phyloP scores from a whole-genome alignment of 2,113 vertebrate genomes.

The Ammodytes marinus region DNA sequence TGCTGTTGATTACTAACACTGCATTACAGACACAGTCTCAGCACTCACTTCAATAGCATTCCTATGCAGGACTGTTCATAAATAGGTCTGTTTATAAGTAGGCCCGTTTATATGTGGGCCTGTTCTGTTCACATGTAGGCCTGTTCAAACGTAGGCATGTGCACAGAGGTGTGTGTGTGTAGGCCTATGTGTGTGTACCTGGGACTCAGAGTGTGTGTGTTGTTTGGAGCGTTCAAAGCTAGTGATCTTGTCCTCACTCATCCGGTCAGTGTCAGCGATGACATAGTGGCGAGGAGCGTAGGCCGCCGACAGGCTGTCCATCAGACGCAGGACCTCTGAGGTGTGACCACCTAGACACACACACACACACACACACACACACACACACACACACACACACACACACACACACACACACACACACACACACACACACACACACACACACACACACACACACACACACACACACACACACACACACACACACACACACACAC shows the following conservation, averaged over 20 bases:
- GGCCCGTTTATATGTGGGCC: too few relatives aligned
- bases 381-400: too few relatives aligned
- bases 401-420: not conserved
- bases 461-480: not conserved
- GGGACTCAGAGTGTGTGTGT: conserved; percentile 54
- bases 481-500: too few relatives aligned
- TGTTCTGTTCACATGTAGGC: too few relatives aligned
- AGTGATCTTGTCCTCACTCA: conserved; percentile 93
- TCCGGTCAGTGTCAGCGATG: conserved; percentile 91
- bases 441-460: too few relatives aligned
- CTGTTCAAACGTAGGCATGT: not conserved
- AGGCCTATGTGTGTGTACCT: conserved; percentile 76
- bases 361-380: not conserved
- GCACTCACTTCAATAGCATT: not conserved
- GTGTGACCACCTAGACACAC: conserved; percentile 91
- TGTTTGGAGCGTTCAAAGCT: conserved; percentile 85
- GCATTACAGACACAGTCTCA: not conserved
- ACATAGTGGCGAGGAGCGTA: conserved; percentile 92
- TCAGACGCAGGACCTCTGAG: conserved; percentile 92
- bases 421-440: too few relatives aligned
- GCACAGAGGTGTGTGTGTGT: not conserved
- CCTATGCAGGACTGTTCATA: not conserved
- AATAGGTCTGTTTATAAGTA: too few relatives aligned
- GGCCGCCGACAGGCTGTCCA: conserved; percentile 85
- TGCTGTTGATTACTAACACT: conserved; percentile 19